Percentiles rank a stretch among this genome's conserved stretches.
Conservation (phyloP, 2,888 invertebrate genomes). For the Atherix ibis region DNA sequence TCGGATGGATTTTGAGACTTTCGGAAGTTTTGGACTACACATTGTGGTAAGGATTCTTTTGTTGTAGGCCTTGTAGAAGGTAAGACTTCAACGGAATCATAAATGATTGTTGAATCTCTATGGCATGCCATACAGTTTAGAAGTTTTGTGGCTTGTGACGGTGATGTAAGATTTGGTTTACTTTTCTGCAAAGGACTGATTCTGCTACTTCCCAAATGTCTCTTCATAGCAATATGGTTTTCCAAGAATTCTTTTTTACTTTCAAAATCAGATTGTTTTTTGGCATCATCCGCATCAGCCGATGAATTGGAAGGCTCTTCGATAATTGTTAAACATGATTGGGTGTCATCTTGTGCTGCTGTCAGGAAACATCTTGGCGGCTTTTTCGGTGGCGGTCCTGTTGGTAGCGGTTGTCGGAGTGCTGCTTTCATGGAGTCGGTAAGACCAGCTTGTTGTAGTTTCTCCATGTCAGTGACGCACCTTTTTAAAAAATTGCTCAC, state of each 20-base stretch:
- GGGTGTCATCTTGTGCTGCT: background rate
- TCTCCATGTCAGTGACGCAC: slow-evolving; percentile 20
- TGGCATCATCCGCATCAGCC: slow-evolving; percentile 7
- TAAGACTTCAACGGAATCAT: slow-evolving; percentile 14
- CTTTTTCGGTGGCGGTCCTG: slow-evolving; percentile 58
- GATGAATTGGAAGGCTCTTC: background rate
- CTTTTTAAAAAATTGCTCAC: slow-evolving; percentile 17
- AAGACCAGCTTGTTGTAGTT: slow-evolving; percentile 18
- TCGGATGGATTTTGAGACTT: slow-evolving; percentile 10
- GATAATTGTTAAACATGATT: slow-evolving; percentile 5
- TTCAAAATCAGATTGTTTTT: slow-evolving; percentile 22
- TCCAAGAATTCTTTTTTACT: slow-evolving; percentile 14
- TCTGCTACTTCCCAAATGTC: slow-evolving; percentile 10
- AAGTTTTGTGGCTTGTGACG: slow-evolving; percentile 14
- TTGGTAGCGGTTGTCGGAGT: slow-evolving; percentile 48
- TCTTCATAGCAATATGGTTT: slow-evolving; percentile 17
- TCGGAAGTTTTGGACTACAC: slow-evolving; percentile 5
- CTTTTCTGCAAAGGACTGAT: slow-evolving; percentile 14
- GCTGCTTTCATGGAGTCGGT: slow-evolving; percentile 48
- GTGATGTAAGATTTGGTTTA: slow-evolving; percentile 15
- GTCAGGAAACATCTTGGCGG: slow-evolving; percentile 48
- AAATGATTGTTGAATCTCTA: slow-evolving; percentile 13
- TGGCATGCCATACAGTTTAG: slow-evolving; percentile 16
- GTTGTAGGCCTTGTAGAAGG: slow-evolving; percentile 12
- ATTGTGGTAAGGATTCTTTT: background rate